These are phyloP conservation scores for Teleiodes luculella DNA, from an alignment of 2,888 invertebrate species.

Conservation along the genomic window DNA sequence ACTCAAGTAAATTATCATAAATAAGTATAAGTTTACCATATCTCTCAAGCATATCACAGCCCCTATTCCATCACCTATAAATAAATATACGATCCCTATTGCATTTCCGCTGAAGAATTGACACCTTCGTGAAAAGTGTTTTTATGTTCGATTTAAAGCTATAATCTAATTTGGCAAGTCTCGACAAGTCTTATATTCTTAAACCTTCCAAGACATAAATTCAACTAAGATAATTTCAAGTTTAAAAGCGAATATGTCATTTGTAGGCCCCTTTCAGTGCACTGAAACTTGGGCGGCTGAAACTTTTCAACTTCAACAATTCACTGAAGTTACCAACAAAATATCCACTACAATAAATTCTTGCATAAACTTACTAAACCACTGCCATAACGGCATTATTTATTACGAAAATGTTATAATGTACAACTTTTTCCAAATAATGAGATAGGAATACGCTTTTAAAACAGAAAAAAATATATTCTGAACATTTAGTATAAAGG, in stretches of 20 bases:
- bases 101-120: background rate
- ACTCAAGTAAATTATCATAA: no score
- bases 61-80: no score
- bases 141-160: conserved; percentile 8
- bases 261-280: conserved; percentile 15
- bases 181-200: background rate
- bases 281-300: conserved; percentile 39
- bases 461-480: no score
- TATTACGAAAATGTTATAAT: no score
- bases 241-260: conserved; percentile 1
- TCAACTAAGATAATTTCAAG: background rate
- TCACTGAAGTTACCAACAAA: conserved; percentile 41
- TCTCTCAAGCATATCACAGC: no score
- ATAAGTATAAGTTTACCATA: no score
- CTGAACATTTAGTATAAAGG: no score
- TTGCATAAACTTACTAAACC: conserved; percentile 37
- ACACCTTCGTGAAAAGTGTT: background rate
- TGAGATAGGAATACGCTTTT: no score
- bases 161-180: conserved; percentile 1
- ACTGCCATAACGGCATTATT: conserved; percentile 20
- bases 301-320: conserved; percentile 41
- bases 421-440: no score
- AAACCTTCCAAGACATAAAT: conserved; percentile 1
- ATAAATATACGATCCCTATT: no score
- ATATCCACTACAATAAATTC: conserved; percentile 46